These are phyloP conservation scores for Passer domesticus DNA, from an alignment of 2,113 vertebrate genomes.

Conservation along the genomic window DNA sequence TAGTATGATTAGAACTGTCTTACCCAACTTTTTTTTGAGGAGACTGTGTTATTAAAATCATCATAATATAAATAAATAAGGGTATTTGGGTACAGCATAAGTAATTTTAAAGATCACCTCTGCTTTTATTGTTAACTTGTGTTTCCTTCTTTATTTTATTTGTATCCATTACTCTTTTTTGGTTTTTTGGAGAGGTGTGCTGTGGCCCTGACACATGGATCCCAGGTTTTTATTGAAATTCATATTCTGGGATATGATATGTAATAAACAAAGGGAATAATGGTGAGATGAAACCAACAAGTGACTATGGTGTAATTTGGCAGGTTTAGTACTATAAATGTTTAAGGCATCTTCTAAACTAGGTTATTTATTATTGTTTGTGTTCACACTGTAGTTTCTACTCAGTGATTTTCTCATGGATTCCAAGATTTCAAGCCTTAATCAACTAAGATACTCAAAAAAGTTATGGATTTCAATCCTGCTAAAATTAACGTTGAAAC, in stretches of 20 bases:
- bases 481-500: background rate
- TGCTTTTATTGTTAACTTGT: background rate
- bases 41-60: background rate
- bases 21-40: background rate
- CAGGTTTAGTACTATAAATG: background rate
- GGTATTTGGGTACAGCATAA: background rate
- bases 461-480: background rate
- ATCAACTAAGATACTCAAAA: background rate
- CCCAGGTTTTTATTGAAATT: background rate
- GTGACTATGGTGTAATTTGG: background rate
- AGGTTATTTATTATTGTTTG: background rate
- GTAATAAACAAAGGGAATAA: background rate
- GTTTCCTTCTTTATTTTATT: background rate
- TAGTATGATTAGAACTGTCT: background rate
- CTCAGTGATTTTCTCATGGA: background rate
- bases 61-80: background rate
- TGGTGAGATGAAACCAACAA: background rate
- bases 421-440: background rate
- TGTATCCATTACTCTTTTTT: background rate
- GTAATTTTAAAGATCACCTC: background rate
- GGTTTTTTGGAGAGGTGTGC: fast-evolving
- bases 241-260: no score
- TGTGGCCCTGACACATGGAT: background rate
- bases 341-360: background rate
- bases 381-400: background rate